These are phyloP conservation scores for Steatornis caripensis DNA, from an alignment of 2,113 vertebrate species.

Conservation along the genomic window DNA sequence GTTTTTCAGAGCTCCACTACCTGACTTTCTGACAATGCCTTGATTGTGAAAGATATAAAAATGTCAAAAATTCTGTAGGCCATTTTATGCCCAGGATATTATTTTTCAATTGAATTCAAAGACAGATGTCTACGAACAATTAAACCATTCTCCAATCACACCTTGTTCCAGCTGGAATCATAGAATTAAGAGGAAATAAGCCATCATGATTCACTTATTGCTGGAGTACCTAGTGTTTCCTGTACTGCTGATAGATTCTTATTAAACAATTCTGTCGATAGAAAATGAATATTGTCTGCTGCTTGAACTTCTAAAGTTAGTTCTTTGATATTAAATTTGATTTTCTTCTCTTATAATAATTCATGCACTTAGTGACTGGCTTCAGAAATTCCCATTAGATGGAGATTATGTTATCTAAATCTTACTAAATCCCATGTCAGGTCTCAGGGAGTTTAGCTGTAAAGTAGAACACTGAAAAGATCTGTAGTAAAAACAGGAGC, in stretches of 20 bases:
- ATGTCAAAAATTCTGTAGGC: constrained; percentile 69
- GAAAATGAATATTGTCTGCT: constrained; percentile 72
- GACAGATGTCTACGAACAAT: constrained; percentile 79
- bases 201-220: constrained; percentile 77
- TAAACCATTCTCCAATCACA: constrained; percentile 75
- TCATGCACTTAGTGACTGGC: constrained; percentile 58
- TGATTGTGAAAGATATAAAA: constrained; percentile 79
- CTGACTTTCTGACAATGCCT: constrained; percentile 75
- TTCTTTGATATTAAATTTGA: constrained; percentile 72
- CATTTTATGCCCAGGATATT: constrained; percentile 71
- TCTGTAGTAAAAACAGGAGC: neutral
- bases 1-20: constrained; percentile 66
- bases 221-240: constrained; percentile 60
- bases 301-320: constrained; percentile 72
- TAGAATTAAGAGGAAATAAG: constrained; percentile 80
- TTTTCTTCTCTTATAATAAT: constrained; percentile 68
- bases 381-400: constrained; percentile 72
- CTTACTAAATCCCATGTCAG: constrained; percentile 64
- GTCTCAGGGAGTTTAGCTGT: constrained; percentile 52
- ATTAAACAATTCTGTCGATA: constrained; percentile 73
- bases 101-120: constrained; percentile 78
- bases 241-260: constrained; percentile 69
- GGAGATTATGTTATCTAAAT: constrained; percentile 74
- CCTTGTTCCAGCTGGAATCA: constrained; percentile 79
- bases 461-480: constrained; percentile 44